Conservation (phyloP, 1,140 invertebrate species). For the Melipona quadrifasciata region DNA sequence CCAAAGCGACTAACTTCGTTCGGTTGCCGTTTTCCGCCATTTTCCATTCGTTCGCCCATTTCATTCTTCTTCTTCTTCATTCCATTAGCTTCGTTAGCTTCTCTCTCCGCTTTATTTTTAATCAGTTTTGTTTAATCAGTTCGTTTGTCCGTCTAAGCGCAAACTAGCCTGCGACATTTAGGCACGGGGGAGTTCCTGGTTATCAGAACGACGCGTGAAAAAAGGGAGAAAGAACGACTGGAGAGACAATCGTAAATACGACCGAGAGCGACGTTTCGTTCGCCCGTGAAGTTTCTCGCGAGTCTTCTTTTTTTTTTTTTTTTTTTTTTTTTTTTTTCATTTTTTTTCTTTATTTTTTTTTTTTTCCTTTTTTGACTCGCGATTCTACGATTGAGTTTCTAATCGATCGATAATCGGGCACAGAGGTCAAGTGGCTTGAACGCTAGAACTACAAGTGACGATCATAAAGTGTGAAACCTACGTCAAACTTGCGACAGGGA, state of each 20-base stretch:
- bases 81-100: background rate
- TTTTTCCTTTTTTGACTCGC: no score
- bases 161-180: slow-evolving; percentile 50
- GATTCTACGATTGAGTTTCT: no score
- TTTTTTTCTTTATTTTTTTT: no score
- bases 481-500: no score
- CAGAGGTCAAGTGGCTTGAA: no score
- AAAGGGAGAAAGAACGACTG: background rate
- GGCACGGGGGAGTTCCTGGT: slow-evolving; percentile 60
- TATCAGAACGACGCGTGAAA: slow-evolving; percentile 32
- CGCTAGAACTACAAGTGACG: no score
- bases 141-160: slow-evolving; percentile 3
- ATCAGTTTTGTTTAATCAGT: no score
- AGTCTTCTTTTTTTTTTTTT: background rate
- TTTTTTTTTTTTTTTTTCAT: no score
- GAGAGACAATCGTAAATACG: background rate
- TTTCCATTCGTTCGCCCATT: background rate
- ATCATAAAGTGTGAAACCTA: no score
- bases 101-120: background rate
- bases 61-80: background rate
- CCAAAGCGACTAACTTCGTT: background rate
- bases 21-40: background rate
- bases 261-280: background rate
- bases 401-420: no score
- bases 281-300: background rate